These are phyloP conservation scores for Pimpla rufipes DNA, from an alignment of 2,888 invertebrate species.

Conservation along the genomic window DNA sequence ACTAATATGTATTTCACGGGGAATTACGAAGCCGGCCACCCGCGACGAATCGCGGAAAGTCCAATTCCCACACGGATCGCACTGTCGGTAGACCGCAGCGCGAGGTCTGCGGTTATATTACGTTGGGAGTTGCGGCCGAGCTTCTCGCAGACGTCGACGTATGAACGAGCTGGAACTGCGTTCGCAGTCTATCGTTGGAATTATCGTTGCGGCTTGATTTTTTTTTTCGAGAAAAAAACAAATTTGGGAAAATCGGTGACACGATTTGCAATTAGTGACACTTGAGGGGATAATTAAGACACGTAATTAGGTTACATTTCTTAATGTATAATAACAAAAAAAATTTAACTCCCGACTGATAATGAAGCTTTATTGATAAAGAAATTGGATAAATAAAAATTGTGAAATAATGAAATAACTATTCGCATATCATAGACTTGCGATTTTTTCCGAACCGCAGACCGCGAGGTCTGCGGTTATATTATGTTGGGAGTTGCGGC, in stretches of 20 bases:
- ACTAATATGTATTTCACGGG: not conserved
- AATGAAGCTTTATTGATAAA: too few relatives aligned
- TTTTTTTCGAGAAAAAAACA: too few relatives aligned
- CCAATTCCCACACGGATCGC: not conserved
- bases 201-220: not conserved
- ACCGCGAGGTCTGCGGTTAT: not conserved
- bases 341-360: too few relatives aligned
- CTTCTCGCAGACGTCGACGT: not conserved
- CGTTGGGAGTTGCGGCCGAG: not conserved
- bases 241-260: too few relatives aligned
- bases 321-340: too few relatives aligned
- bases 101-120: not conserved
- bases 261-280: conserved; percentile 1
- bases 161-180: not conserved
- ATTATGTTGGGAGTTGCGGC: not conserved
- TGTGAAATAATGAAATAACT: too few relatives aligned
- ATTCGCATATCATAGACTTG: too few relatives aligned
- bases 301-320: too few relatives aligned
- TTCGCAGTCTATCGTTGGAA: not conserved
- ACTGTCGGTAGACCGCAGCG: not conserved
- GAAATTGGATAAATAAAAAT: too few relatives aligned
- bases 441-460: too few relatives aligned
- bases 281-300: too few relatives aligned
- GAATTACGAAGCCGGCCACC: conserved; percentile 44
- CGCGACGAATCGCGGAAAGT: conserved; percentile 26